A percentile compares a stretch with the other conserved stretches of the same genome.
phyloP scores from a whole-genome alignment of 2,113 vertebrate genomes.

The Gorsachius goisagi region DNA sequence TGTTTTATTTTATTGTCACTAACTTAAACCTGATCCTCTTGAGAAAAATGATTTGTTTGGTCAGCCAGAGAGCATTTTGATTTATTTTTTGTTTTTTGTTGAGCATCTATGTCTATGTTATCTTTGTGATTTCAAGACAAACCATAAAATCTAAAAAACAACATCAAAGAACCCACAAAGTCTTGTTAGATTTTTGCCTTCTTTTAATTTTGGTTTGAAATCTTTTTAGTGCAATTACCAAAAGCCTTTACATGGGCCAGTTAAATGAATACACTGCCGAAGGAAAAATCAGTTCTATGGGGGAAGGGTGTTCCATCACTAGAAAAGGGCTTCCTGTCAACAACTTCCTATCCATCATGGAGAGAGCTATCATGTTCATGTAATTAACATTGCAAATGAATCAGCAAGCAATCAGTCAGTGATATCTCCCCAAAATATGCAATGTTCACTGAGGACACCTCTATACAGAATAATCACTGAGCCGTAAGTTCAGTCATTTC shows the following conservation, averaged over 20 bases:
- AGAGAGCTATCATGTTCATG: neutral
- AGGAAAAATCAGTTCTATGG: neutral
- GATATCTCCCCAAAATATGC: neutral
- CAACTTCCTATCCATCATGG: neutral
- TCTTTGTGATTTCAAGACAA: neutral
- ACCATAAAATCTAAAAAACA: neutral
- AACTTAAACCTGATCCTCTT: neutral
- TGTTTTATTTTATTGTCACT: neutral
- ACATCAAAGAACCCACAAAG: neutral
- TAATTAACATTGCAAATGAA: slow-evolving; percentile 16
- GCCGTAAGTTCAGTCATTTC: neutral
- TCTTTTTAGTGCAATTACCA: slow-evolving; percentile 17
- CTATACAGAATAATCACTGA: neutral
- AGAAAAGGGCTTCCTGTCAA: slow-evolving; percentile 17
- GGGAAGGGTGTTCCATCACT: neutral
- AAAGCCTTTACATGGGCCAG: neutral
- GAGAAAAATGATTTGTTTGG: neutral
- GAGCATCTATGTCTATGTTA: neutral
- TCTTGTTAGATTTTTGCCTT: neutral
- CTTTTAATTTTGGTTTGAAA: neutral
- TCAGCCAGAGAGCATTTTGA: neutral
- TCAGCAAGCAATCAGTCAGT: neutral
- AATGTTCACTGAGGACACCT: neutral
- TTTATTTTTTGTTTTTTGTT: neutral
- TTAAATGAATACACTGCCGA: neutral